phyloP scores from a whole-genome alignment of 2,797 vertebrate genomes.

The Onychomys leucogaster region DNA sequence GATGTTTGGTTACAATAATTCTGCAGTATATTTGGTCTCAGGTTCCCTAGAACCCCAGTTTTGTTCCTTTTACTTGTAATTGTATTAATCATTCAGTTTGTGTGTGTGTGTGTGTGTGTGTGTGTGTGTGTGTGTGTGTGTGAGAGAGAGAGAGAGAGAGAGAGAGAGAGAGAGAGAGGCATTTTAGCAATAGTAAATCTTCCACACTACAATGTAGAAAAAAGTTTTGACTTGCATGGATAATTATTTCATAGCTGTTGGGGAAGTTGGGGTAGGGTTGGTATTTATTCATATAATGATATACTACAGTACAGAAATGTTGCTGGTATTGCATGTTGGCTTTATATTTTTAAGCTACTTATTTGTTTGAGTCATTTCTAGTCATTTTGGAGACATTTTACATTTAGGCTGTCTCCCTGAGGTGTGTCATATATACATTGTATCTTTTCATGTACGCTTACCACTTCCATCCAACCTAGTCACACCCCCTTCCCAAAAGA shows the following conservation, averaged over 20 bases:
- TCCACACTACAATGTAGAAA: neutral
- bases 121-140: no score
- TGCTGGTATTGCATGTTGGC: neutral
- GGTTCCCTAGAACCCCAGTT: neutral
- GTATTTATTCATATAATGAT: neutral
- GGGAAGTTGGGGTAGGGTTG: neutral
- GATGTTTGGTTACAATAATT: neutral
- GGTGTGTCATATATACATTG: neutral
- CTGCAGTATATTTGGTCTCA: neutral
- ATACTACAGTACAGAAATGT: neutral
- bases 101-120: neutral
- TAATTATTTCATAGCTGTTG: neutral
- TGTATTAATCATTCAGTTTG: neutral
- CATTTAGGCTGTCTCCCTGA: neutral
- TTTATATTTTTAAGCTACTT: neutral
- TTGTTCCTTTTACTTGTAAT: neutral
- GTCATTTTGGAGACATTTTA: neutral
- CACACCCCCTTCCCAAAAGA: neutral
- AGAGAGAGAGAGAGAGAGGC: neutral
- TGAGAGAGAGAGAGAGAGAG: no score
- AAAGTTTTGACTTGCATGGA: neutral
- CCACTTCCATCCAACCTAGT: neutral
- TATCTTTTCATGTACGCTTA: neutral
- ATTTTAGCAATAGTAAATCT: neutral
- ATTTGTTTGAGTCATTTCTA: neutral